phyloP scores from a whole-genome alignment of 2,113 vertebrate species.

The Heterocephalus glaber region DNA sequence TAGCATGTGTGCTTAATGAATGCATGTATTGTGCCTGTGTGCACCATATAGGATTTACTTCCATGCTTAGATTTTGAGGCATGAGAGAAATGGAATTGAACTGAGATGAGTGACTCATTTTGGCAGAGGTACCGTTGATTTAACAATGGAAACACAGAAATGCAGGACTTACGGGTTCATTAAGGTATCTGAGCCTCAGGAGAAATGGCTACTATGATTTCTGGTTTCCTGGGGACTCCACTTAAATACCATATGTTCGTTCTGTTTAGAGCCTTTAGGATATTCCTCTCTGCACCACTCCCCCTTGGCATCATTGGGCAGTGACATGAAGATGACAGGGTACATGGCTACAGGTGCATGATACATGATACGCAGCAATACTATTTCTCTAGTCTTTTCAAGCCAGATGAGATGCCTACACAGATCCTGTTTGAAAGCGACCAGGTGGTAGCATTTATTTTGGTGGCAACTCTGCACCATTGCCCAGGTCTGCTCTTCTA shows the following conservation, averaged over 20 bases:
- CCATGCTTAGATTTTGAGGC: not conserved
- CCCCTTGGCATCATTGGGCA: no score
- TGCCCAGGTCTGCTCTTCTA: not conserved
- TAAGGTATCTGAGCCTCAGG: not conserved
- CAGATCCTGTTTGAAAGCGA: constrained; percentile 16
- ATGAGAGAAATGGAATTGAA: not conserved
- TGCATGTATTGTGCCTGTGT: fast-evolving
- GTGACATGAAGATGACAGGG: not conserved
- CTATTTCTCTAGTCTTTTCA: not conserved
- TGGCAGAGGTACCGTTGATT: not conserved
- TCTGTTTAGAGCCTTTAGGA: not conserved
- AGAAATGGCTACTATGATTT: not conserved
- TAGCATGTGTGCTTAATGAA: constrained; percentile 5
- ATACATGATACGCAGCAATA: not conserved
- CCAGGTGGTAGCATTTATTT: constrained; percentile 38
- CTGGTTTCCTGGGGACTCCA: not conserved
- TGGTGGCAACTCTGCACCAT: not conserved
- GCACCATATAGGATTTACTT: not conserved
- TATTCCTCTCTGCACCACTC: no score
- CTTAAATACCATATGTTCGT: not conserved
- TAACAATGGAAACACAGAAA: not conserved
- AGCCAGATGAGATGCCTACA: not conserved
- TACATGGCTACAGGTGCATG: not conserved
- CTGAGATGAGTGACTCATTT: not conserved
- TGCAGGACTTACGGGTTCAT: not conserved